These are phyloP conservation scores for Stramonita haemastoma DNA, from an alignment of 2,888 invertebrate species.

Conservation along the genomic window DNA sequence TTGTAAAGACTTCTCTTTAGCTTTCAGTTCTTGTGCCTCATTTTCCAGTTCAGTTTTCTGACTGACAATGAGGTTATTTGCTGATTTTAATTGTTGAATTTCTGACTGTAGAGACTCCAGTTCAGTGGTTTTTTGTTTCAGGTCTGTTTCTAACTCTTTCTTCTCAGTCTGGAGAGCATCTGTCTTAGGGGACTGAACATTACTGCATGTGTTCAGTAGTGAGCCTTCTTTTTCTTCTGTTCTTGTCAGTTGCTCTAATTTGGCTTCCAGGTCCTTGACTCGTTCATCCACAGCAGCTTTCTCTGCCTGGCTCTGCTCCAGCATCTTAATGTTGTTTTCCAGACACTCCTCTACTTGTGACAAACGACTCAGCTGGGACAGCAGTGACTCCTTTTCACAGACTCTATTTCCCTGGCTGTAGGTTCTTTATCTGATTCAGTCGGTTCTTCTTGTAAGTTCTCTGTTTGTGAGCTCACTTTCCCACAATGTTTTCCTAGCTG, in stretches of 20 bases:
- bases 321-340: constrained; percentile 25
- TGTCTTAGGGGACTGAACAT: neutral
- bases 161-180: constrained; percentile 23
- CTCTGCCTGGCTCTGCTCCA: constrained; percentile 34
- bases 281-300: constrained; percentile 10
- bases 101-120: constrained; percentile 1
- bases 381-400: neutral
- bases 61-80: neutral
- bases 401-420: neutral
- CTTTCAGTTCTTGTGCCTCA: constrained; percentile 9
- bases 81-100: constrained; percentile 15
- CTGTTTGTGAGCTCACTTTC: neutral
- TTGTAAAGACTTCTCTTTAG: neutral
- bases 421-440: neutral
- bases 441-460: neutral
- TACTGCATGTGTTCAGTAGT: neutral
- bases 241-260: constrained; percentile 11
- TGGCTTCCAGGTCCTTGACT: constrained; percentile 23
- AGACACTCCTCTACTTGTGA: constrained; percentile 17
- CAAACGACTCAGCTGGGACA: neutral
- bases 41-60: constrained; percentile 29
- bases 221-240: constrained; percentile 3
- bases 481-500: constrained; percentile 12
- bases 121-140: constrained; percentile 1
- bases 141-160: neutral